These are phyloP conservation scores for Chrysocyon brachyurus DNA, from an alignment of 2,797 vertebrate genomes.

Conservation along the genomic window DNA sequence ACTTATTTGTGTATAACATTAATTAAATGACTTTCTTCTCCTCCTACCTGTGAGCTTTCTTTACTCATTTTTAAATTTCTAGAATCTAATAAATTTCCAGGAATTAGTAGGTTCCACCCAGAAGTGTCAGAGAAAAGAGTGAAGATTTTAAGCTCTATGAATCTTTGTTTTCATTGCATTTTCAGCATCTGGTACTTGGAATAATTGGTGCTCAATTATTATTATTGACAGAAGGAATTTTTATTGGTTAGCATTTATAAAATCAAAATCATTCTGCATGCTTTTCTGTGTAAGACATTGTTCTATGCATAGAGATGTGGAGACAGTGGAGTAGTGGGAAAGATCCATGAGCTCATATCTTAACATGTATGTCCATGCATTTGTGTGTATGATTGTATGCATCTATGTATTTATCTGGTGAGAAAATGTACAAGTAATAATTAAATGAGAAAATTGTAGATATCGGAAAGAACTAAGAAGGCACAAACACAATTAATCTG, in stretches of 20 bases:
- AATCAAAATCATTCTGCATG: not conserved
- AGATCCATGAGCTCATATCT: not conserved
- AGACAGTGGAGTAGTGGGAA: not conserved
- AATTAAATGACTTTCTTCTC: not conserved
- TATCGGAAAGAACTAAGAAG: not conserved
- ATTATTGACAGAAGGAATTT: not conserved
- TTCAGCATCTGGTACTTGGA: not conserved
- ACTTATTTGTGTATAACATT: not conserved
- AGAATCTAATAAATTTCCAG: constrained; percentile 17
- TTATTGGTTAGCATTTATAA: not conserved
- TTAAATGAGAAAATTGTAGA: not conserved
- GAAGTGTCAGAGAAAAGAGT: constrained; percentile 4
- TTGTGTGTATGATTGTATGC: not conserved
- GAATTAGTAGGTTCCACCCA: not conserved
- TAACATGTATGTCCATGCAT: not conserved
- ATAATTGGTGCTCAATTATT: not conserved
- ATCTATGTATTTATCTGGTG: not conserved
- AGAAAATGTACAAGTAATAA: not conserved
- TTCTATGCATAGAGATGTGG: not conserved
- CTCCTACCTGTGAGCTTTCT: not conserved
- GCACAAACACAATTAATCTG: not conserved
- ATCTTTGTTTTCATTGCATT: not conserved
- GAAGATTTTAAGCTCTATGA: not conserved
- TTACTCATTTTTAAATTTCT: constrained; percentile 1
- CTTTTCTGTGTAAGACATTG: not conserved